Evolutionary conservation across 2,888 invertebrate genomes (phyloP).

Genomic region (Acanthacorydalis orientalis): DNA sequence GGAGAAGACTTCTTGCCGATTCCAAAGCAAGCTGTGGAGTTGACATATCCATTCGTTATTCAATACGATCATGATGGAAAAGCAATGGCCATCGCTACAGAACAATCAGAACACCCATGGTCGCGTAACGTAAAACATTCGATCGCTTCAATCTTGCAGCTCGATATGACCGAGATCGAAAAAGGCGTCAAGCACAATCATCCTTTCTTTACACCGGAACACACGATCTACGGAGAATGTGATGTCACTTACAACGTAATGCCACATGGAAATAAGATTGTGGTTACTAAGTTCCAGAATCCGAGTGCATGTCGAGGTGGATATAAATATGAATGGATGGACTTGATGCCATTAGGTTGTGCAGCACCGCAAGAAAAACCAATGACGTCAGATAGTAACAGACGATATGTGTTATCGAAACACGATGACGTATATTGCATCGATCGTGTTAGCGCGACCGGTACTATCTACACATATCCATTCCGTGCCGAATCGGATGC

Average conservation of each 20-base stretch:
- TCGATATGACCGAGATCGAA: constrained; percentile 19
- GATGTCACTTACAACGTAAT: constrained; percentile 20
- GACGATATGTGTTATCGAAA: constrained; percentile 12
- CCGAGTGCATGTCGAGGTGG: constrained; percentile 14
- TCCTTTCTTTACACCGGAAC: constrained; percentile 20
- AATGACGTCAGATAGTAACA: constrained; percentile 14
- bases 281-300: constrained; percentile 20
- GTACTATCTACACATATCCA: constrained; percentile 16
- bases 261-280: constrained; percentile 13
- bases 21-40: constrained; percentile 12
- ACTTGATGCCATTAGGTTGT: too few species aligned
- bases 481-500: constrained; percentile 17
- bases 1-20: constrained; percentile 7
- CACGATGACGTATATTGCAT: constrained; percentile 11
- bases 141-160: constrained; percentile 23
- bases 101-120: constrained; percentile 19
- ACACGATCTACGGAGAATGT: constrained; percentile 23
- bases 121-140: constrained; percentile 26
- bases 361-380: constrained; percentile 15
- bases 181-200: constrained; percentile 13
- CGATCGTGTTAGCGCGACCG: constrained; percentile 13
- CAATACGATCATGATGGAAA: constrained; percentile 15
- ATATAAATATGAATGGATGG: constrained; percentile 2
- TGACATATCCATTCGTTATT: constrained; percentile 14
- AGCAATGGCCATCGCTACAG: constrained; percentile 18